A percentile compares a stretch with the other conserved stretches of the same genome.
These are phyloP conservation scores for Leptinotarsa tumamoca DNA, from an alignment of 2,888 invertebrate species.

Conservation along the genomic window DNA sequence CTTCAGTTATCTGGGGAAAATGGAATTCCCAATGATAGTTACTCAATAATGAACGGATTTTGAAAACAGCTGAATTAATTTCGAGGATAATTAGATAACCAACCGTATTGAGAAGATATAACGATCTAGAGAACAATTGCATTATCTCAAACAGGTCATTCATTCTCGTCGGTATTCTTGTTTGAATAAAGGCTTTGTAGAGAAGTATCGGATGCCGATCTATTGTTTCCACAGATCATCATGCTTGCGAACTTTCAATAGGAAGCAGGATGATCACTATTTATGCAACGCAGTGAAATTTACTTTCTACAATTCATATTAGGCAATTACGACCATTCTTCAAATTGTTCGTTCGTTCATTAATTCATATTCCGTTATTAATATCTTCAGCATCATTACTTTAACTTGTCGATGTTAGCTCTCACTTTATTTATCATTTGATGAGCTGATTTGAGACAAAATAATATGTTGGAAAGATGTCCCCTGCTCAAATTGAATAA, in stretches of 20 bases:
- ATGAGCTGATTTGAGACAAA: too few relatives aligned
- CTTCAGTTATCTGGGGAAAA: background rate
- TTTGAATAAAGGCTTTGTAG: slow-evolving; percentile 3
- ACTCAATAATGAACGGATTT: background rate
- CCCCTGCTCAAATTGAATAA: too few relatives aligned
- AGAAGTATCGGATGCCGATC: background rate
- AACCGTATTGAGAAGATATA: slow-evolving; percentile 16
- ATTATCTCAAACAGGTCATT: background rate
- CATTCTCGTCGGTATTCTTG: background rate
- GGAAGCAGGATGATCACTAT: slow-evolving; percentile 14
- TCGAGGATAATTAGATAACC: background rate
- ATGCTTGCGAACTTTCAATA: slow-evolving; percentile 13
- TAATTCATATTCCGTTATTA: background rate
- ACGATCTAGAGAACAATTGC: slow-evolving; percentile 15
- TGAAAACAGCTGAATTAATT: background rate
- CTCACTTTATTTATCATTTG: background rate
- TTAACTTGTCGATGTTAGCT: background rate
- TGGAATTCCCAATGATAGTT: background rate
- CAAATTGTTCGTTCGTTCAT: slow-evolving; percentile 1
- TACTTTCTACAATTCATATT: slow-evolving; percentile 14
- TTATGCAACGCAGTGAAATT: slow-evolving; percentile 12
- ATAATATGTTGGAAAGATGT: too few relatives aligned
- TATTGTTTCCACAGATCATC: slow-evolving; percentile 13
- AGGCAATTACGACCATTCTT: slow-evolving; percentile 4
- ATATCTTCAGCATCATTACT: background rate